phyloP scores from a whole-genome alignment of 1,140 invertebrate genomes.

The Sogatella furcifera region DNA sequence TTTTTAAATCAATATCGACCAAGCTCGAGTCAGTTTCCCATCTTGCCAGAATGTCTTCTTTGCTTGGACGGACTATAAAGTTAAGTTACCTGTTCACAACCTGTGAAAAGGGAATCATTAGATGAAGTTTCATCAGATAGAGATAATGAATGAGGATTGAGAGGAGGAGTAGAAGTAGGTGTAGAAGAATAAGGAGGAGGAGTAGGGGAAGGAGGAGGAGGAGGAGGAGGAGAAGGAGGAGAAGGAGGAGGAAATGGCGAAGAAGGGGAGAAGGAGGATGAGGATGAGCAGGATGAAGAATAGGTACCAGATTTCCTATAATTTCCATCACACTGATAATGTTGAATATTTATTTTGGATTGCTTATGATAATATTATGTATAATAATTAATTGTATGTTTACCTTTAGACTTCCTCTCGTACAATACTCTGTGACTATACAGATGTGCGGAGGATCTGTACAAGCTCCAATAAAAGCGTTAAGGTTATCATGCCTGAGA shows the following conservation, averaged over 20 bases:
- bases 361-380: not conserved
- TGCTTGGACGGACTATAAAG: too few species aligned
- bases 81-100: not conserved
- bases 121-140: not conserved
- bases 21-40: too few species aligned
- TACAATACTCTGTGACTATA: conserved; percentile 83
- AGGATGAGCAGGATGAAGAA: too few species aligned
- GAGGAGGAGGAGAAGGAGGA: too few species aligned
- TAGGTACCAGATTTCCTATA: too few species aligned
- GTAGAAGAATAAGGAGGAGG: too few species aligned
- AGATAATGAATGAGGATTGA: not conserved
- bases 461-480: conserved; percentile 88
- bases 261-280: too few species aligned
- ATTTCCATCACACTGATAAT: not conserved
- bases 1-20: too few species aligned
- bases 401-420: conserved; percentile 78
- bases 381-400: conserved; percentile 6
- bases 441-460: conserved; percentile 82
- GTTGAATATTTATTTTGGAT: not conserved
- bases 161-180: not conserved
- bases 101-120: not conserved
- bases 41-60: too few species aligned
- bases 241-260: too few species aligned
- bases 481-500: conserved; percentile 81
- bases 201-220: too few species aligned